Evolutionary conservation across 2,888 invertebrate genomes (phyloP), one percentile per base, ranked within the genome.

Genomic region (Zygothrica quintamaculata): DNA sequence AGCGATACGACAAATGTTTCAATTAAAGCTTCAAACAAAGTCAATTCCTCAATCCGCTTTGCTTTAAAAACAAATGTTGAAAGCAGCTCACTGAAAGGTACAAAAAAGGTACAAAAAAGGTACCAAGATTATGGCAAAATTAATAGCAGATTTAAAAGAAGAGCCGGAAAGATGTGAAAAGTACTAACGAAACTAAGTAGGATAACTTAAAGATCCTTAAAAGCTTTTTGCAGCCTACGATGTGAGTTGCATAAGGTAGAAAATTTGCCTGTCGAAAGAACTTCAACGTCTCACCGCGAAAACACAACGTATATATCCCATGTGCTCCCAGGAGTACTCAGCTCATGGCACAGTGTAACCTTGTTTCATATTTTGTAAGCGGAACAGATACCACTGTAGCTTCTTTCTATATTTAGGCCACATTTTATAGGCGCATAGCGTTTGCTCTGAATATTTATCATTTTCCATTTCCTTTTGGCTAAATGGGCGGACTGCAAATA

Each of bases 21-120:
- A 82, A 82, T 81, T 78, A 80, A 78, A 78, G 59, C 37, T n/a
- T n/a, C n/a, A n/a, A n/a, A n/a, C 46, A 75, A 56, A 18, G 29
- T 47, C 42, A 36, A 25, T 5, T 37, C 26, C n/a, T 16, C 31
- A 44, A 25, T 31, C 39, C 33, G 9, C 22, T 6, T 25, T 6
- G n/a, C 8, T n/a, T 8, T 8, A 36, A 43, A 26, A 9, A 26
- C 18, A 6, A 33, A 15, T 8, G 9, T 25, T 6, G 12, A 12
- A 36, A 26, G 7, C 12, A 8, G 6, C 18, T 1, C 1, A 3
- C 7, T 1, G 15, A 43, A 39, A 36, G 33, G n/a, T n/a, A n/a
- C n/a, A n/a, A n/a, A n/a, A n/a, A n/a, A n/a, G n/a, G n/a, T n/a
- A n/a, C n/a, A n/a, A n/a, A n/a, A n/a, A n/a, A n/a, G n/a, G n/a